phyloP scores from a whole-genome alignment of 2,797 vertebrate genomes.

The Syncerus caffer region DNA sequence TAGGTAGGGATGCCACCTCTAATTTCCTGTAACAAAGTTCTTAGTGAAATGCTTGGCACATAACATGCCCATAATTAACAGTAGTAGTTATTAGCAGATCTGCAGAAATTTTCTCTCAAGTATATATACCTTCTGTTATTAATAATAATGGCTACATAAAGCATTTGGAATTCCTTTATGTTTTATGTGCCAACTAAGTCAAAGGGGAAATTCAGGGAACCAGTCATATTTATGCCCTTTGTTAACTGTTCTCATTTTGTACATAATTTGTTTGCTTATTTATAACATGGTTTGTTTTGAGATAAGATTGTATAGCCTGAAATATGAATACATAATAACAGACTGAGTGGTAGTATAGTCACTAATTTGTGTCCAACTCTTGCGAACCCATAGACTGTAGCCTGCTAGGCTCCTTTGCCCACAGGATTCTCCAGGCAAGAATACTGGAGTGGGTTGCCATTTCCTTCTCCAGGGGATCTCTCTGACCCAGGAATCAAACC shows the following conservation, averaged over 20 bases:
- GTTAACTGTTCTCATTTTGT: not conserved
- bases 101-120: not conserved
- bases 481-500: not conserved
- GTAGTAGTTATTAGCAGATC: not conserved
- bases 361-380: not conserved
- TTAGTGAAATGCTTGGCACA: not conserved
- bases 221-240: not conserved
- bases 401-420: no score
- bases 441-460: no score
- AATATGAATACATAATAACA: not conserved
- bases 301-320: not conserved
- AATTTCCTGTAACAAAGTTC: not conserved
- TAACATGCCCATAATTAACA: not conserved
- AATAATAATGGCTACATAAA: not conserved
- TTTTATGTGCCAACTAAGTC: not conserved
- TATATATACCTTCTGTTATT: not conserved
- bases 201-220: not conserved
- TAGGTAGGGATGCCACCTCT: not conserved
- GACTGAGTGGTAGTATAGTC: not conserved
- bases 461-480: no score
- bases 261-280: not conserved
- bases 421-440: no score
- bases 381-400: not conserved
- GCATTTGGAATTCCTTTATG: not conserved
- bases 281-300: not conserved